Evolutionary conservation across 2,888 invertebrate genomes (phyloP).

Genomic region (Nysson spinosus): DNA sequence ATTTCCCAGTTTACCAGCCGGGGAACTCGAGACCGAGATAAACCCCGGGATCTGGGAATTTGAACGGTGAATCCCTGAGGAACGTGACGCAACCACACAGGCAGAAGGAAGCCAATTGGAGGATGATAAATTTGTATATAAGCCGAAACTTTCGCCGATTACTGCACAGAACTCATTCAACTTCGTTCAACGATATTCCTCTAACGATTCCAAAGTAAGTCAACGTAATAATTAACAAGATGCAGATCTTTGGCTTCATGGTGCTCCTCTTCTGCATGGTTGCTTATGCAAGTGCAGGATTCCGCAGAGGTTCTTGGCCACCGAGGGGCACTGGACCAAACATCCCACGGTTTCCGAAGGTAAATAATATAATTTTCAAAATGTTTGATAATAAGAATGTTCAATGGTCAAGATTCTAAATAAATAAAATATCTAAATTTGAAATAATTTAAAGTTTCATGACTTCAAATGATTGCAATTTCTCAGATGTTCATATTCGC

Average conservation of each 20-base stretch:
- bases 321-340: background rate
- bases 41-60: background rate
- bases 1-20: too few relatives aligned
- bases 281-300: constrained; percentile 13
- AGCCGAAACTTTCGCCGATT: background rate
- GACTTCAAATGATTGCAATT: too few relatives aligned
- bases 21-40: background rate
- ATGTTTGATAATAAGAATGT: too few relatives aligned
- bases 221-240: background rate
- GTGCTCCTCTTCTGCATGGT: constrained; percentile 7
- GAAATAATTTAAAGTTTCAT: too few relatives aligned
- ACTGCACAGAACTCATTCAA: constrained; percentile 9
- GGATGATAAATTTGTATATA: constrained; percentile 21
- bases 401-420: too few relatives aligned
- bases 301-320: background rate
- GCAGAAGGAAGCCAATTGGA: background rate
- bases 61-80: constrained; percentile 21
- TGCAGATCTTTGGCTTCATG: constrained; percentile 24
- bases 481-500: too few relatives aligned
- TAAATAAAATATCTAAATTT: too few relatives aligned
- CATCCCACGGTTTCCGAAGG: background rate
- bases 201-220: background rate
- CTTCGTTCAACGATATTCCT: constrained; percentile 5
- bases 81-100: background rate
- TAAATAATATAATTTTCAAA: background rate